Base-by-base conservation (phyloP, 2,113 vertebrate species). In the Mungos mungo region DNA sequence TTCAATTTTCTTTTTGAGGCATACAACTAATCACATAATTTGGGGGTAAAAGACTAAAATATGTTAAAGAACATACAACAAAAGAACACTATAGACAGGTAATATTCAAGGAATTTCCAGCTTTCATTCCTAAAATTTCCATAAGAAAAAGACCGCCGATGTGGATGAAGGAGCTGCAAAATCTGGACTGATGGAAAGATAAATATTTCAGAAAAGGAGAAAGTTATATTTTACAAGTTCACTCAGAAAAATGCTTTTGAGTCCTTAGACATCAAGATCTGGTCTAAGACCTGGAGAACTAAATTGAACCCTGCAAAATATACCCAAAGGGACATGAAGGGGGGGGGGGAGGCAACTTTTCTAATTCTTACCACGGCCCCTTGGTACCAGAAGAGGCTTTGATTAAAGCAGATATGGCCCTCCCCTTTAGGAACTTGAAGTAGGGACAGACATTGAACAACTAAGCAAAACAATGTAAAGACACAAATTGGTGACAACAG, bases 11-110 rank as follows among this genome's bases (percentile, higher is more conserved):
- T 76, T 86, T 92, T 74, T 76, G 50, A 94, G 18, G 74, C 45
- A 77, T 41, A 69, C 23, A 79, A 50, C 89, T 89, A 97, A 92
- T 84, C 79, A 57, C 18, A 66, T 65, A 86, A 77, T 88, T 79
- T 69, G 3, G 1, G 38, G 47, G 18, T 3, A 21, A 13, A 84
- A 81, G 10, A 31, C 7, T 50, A n/a, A 88, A 84, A 45, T 7
- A 19, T 91, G 2, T 63, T 71, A 80, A 85, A 77, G 35, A 8
- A 95, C 23, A 66, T 54, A 38, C 8, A 77, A 57, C 7, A 89
- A 60, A 93, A 94, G 33, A 93, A 88, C 3, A 93, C 72, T 45
- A 90, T 50, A 84, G 7, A 3, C 69, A 76, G 29, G 3, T 77
- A 60, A 35, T 33, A 83, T 27, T 88, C 50, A 83, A 74, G 21